Percentiles rank a stretch among this genome's conserved stretches.
Conservation (phyloP, 2,888 invertebrate genomes). For the Ectobius pallidus region DNA sequence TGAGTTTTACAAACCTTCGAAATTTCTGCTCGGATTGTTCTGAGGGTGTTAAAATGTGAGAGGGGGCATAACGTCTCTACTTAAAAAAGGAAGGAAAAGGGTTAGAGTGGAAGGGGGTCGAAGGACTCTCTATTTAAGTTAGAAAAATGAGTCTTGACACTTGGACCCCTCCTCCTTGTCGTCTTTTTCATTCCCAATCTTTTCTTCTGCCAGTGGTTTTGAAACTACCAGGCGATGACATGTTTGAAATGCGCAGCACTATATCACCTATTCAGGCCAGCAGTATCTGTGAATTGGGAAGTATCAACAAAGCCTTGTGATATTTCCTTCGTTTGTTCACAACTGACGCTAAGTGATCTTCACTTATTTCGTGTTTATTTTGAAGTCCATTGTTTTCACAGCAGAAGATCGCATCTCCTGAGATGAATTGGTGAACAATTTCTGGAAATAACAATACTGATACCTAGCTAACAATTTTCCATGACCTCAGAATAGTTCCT, state of each 20-base stretch:
- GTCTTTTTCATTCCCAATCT: background rate
- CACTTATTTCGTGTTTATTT: no score
- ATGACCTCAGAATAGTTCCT: no score
- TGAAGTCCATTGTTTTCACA: no score
- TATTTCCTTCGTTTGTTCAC: no score
- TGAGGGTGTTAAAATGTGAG: slow-evolving; percentile 28
- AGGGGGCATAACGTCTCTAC: slow-evolving; percentile 26
- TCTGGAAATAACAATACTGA: no score
- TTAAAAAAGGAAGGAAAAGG: background rate
- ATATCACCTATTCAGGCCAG: background rate
- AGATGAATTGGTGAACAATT: no score
- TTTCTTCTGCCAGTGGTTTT: background rate
- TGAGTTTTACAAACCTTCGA: background rate
- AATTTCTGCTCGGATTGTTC: slow-evolving; percentile 17
- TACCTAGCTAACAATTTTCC: no score
- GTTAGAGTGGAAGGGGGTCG: slow-evolving; percentile 14
- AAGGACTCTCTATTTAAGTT: slow-evolving; percentile 29
- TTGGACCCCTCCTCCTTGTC: slow-evolving; percentile 1
- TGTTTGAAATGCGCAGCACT: background rate
- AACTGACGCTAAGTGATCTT: no score
- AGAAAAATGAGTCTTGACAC: slow-evolving; percentile 38
- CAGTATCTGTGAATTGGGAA: background rate
- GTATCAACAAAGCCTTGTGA: no score
- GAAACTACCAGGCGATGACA: background rate
- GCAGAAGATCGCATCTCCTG: no score